Conservation (phyloP, 2,888 invertebrate species). For the Caenorhabditis sp. region DNA sequence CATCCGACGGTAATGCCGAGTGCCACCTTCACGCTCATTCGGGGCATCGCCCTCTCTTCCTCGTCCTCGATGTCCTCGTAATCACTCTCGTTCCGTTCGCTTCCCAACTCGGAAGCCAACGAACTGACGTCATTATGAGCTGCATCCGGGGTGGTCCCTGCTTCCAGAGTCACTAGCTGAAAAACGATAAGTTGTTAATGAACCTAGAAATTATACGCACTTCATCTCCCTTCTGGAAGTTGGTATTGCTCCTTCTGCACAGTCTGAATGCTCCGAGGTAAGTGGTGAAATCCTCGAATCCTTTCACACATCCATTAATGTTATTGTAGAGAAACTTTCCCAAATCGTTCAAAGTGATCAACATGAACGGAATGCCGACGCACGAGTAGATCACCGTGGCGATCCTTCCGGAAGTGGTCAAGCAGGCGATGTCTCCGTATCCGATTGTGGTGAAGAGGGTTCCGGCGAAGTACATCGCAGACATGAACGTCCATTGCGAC, state of each 20-base stretch:
- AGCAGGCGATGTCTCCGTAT: slow-evolving; percentile 95
- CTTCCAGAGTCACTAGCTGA: slow-evolving; percentile 40
- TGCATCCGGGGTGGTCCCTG: slow-evolving; percentile 8
- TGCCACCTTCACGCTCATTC: slow-evolving; percentile 74
- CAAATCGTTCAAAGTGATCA: slow-evolving; percentile 93
- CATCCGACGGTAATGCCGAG: slow-evolving; percentile 88
- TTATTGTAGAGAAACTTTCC: slow-evolving; percentile 82
- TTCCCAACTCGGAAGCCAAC: slow-evolving; percentile 63
- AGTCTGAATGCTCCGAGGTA: slow-evolving; percentile 59
- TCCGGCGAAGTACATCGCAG: slow-evolving; percentile 77
- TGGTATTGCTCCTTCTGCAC: slow-evolving; percentile 21
- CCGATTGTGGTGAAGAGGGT: slow-evolving; percentile 78
- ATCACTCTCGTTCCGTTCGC: slow-evolving; percentile 54
- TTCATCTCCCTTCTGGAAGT: slow-evolving; percentile 52
- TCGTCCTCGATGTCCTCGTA: slow-evolving; percentile 59
- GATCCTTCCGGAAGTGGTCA: slow-evolving; percentile 88
- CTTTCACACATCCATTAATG: slow-evolving; percentile 73
- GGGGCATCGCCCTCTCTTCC: slow-evolving; percentile 57
- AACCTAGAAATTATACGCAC: slow-evolving; percentile 5
- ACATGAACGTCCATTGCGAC: slow-evolving; percentile 72
- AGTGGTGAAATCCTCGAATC: slow-evolving; percentile 53
- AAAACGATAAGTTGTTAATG: slow-evolving; percentile 9
- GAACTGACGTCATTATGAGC: slow-evolving; percentile 54
- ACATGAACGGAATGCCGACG: slow-evolving; percentile 92
- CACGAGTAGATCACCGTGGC: slow-evolving; percentile 91